Evolutionary conservation across 2,888 invertebrate species (phyloP).

Genomic region (Hyposoter dolosus): DNA sequence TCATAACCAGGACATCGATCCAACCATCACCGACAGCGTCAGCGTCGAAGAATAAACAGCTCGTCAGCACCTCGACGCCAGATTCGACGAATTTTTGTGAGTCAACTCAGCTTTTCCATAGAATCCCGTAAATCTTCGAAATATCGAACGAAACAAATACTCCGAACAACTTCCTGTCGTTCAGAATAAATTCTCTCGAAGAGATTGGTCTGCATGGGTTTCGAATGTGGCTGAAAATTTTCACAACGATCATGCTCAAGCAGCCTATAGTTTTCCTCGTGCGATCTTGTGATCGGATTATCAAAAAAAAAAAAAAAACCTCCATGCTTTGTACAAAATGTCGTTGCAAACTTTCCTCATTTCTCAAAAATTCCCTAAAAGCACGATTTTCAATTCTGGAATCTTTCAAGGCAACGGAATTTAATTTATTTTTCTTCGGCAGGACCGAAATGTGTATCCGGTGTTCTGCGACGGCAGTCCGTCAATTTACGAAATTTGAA

Average conservation of each 20-base stretch:
- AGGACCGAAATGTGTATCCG: no score
- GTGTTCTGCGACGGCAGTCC: no score
- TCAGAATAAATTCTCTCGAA: neutral
- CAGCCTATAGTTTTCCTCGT: neutral
- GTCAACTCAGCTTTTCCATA: neutral
- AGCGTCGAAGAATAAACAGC: slow-evolving; percentile 67
- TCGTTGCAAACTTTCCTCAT: neutral
- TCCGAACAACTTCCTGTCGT: neutral
- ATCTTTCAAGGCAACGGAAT: no score
- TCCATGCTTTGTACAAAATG: neutral
- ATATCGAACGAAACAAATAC: neutral
- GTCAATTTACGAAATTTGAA: neutral
- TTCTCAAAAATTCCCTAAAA: neutral
- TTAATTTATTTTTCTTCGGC: no score
- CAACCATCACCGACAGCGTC: slow-evolving; percentile 69
- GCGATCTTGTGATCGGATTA: neutral
- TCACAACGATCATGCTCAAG: neutral
- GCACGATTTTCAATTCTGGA: no score
- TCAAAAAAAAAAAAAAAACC: neutral
- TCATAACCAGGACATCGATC: slow-evolving; percentile 71
- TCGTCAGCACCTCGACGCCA: neutral
- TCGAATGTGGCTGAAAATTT: neutral
- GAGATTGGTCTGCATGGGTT: neutral
- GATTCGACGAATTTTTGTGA: neutral
- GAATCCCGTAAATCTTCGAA: neutral